Percentiles rank a stretch among this genome's conserved stretches.
These are phyloP conservation scores for Botrylloides violaceus DNA, from an alignment of 23 tunicate species.

Conservation along the genomic window DNA sequence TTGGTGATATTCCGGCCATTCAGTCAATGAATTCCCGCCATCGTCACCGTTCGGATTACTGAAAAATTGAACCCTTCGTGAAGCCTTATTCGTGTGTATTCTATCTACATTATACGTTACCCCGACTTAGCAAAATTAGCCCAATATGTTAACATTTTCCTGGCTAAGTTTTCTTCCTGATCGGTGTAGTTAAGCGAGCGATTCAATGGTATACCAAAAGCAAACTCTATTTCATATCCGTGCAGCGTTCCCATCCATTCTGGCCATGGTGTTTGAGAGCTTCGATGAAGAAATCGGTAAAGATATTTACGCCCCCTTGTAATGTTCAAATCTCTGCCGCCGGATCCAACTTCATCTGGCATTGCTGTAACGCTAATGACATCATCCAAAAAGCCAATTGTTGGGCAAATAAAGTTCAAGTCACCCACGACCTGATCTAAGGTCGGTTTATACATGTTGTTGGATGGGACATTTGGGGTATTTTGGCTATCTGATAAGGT, in stretches of 20 bases:
- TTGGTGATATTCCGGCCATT: constrained; percentile 6
- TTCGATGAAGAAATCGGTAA: constrained; percentile 65
- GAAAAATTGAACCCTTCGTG: not conserved
- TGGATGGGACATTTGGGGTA: not conserved
- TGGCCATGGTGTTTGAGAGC: constrained; percentile 81
- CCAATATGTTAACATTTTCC: constrained; percentile 66
- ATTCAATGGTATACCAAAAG: constrained; percentile 60
- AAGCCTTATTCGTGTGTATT: not conserved
- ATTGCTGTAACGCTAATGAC: not conserved
- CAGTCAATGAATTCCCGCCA: not conserved
- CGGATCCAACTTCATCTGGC: not conserved
- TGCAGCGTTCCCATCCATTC: constrained; percentile 97
- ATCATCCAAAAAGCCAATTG: constrained; percentile 27
- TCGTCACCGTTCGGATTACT: not conserved
- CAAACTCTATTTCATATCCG: constrained; percentile 89
- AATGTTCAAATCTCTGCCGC: not conserved
- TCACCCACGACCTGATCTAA: constrained; percentile 87
- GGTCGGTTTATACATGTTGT: constrained; percentile 32
- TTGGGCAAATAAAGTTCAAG: constrained; percentile 64
- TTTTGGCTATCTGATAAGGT: not conserved
- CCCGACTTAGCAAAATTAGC: constrained; percentile 78
- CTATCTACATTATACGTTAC: constrained; percentile 14
- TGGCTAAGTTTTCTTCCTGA: constrained; percentile 29
- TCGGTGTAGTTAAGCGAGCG: constrained; percentile 31
- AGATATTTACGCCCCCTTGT: constrained; percentile 10